Conservation (phyloP, 1,140 invertebrate species). For the Penaeus indicus region DNA sequence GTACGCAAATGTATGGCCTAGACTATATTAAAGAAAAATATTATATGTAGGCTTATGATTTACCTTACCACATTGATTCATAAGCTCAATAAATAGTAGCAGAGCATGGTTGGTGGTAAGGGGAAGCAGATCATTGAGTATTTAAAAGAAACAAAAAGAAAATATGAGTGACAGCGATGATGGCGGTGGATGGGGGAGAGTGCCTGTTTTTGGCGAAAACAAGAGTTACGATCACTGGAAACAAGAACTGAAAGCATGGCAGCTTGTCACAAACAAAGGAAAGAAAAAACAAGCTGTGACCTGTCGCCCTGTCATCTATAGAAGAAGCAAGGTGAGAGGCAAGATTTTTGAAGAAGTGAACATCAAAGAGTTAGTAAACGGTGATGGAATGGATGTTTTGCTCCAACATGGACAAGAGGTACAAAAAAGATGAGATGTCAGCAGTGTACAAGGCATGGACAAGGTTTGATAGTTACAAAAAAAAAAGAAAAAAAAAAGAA, state of each 20-base stretch:
- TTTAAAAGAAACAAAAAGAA: neutral
- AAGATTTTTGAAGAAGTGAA: neutral
- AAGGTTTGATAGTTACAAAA: neutral
- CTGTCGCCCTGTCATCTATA: neutral
- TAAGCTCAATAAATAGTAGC: too few species aligned
- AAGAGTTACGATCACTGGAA: neutral
- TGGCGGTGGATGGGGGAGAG: neutral
- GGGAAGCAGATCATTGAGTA: neutral
- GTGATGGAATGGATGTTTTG: neutral
- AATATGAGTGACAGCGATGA: neutral
- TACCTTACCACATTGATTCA: too few species aligned
- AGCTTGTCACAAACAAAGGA: neutral
- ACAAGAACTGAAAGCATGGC: neutral
- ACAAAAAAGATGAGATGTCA: slow-evolving; percentile 5
- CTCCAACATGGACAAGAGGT: neutral
- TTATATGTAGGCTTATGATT: too few species aligned
- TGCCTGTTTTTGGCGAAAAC: neutral
- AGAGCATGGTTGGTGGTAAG: too few species aligned
- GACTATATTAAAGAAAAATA: too few species aligned
- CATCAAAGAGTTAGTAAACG: neutral
- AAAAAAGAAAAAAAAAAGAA: too few species aligned
- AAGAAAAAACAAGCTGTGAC: neutral
- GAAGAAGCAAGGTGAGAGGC: neutral
- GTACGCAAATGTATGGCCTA: too few species aligned
- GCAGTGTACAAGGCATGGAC: neutral